Percentiles rank a stretch among this genome's conserved stretches.
phyloP scores from a whole-genome alignment of 2,888 invertebrate species.

The Ethmia dodecea region DNA sequence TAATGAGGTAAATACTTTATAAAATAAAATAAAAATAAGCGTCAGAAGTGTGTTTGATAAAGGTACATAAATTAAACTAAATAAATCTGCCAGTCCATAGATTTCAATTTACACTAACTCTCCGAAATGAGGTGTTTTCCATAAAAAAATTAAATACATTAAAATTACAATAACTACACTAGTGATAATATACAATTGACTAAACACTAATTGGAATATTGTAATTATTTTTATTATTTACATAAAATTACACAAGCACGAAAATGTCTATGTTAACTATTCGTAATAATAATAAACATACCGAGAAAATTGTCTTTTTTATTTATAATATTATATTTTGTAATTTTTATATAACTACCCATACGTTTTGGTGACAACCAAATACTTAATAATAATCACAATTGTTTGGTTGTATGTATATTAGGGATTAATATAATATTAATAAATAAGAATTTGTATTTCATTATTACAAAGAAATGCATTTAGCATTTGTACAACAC shows the following conservation, averaged over 20 bases:
- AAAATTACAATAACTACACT: constrained; percentile 47
- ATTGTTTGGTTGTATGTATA: constrained; percentile 31
- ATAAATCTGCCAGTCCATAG: background rate
- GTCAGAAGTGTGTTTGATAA: background rate
- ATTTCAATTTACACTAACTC: constrained; percentile 13
- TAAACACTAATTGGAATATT: constrained; percentile 68
- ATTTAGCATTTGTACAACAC: no score
- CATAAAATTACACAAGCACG: constrained; percentile 58
- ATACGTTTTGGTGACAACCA: constrained; percentile 3
- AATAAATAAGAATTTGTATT: no score
- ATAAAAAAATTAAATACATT: constrained; percentile 50
- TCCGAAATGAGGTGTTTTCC: constrained; percentile 30
- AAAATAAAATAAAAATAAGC: background rate
- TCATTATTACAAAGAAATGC: no score
- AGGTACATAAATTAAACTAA: background rate
- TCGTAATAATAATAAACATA: constrained; percentile 1
- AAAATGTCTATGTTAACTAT: constrained; percentile 16
- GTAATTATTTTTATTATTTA: constrained; percentile 47
- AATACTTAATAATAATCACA: constrained; percentile 29
- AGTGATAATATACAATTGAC: constrained; percentile 68
- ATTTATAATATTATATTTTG: constrained; percentile 25
- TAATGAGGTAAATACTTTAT: no score
- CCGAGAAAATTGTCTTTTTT: constrained; percentile 32
- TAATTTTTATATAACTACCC: constrained; percentile 6
- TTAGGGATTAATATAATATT: no score